Base-by-base conservation (phyloP, 2,888 invertebrate species). In the Catocala sponsa region DNA sequence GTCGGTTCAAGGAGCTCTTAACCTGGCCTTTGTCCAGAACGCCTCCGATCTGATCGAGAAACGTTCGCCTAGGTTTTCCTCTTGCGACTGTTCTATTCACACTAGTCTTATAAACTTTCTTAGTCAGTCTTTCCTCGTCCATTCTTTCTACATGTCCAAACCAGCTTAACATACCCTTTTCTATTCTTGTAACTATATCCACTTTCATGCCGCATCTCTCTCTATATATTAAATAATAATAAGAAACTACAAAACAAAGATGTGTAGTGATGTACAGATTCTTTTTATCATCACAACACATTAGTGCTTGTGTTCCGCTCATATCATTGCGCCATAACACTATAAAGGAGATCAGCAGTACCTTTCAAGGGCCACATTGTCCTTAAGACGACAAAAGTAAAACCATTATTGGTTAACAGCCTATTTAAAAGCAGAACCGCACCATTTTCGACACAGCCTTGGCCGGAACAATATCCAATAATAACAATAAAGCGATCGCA, bases 401-500 rank as follows among this genome's bases (percentile, higher is more conserved):
- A 77, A 64, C 77, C 80, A 78, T 82, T 76, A 69, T 77, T 68
- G 79, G 68, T 70, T 80, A 80, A 80, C 76, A 74, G 61, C 79
- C 75, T 77, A 82, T 83, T 72, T 89, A 87, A 83, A 84, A 74
- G 87, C 82, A 75, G 81, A 86, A 83, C 87, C 79, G 73, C 77
- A 80, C 92, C 91, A 85, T 91, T 89, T 89, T 82, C 69, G 90
- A 82, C 67, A 55, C 82, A 87, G 83, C 92, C 91, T 90, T 90
- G 87, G 76, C 65, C 65, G 81, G 87, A 91, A 93, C 92, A 93
- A 92, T 92, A 89, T 92, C 88, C 92, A 90, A 92, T 93, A 92
- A 91, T 89, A 91, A 91, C 91, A 90, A 90, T 90, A 90, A 87
- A 90, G 86, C 65, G 80, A 80, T 72, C 80, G 80, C 67, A 79